phyloP scores from a whole-genome alignment of 2,797 vertebrate species.

The Acanthopagrus latus region DNA sequence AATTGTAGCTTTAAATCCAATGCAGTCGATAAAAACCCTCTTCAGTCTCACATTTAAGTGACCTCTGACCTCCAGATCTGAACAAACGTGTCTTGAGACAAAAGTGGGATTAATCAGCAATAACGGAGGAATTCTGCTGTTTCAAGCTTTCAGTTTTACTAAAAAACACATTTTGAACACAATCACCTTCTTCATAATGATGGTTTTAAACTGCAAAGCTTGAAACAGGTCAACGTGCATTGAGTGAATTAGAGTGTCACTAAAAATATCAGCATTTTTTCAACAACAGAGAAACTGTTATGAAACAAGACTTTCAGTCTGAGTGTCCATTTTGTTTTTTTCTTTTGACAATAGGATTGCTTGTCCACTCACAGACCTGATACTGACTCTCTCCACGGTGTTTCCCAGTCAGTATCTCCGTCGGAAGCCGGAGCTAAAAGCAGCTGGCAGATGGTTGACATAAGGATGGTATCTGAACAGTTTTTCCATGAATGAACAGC shows the following conservation, averaged over 20 bases:
- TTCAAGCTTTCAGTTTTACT: neutral
- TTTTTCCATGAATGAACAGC: slow-evolving; percentile 75
- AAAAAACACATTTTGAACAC: neutral
- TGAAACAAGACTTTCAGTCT: too few species aligned
- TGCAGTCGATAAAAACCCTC: too few species aligned
- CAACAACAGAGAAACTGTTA: too few species aligned
- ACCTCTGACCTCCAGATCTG: neutral
- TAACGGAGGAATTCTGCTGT: neutral
- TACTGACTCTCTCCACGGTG: neutral
- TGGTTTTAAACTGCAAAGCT: neutral
- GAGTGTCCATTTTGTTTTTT: too few species aligned
- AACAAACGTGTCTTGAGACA: neutral
- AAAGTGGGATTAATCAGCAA: neutral
- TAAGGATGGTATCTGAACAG: slow-evolving; percentile 7
- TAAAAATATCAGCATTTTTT: neutral
- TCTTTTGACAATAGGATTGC: neutral
- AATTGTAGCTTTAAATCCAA: too few species aligned
- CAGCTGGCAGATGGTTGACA: slow-evolving; percentile 25
- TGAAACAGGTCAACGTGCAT: neutral
- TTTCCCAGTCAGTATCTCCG: neutral
- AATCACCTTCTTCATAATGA: neutral
- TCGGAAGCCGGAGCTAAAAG: neutral
- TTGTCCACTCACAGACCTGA: neutral
- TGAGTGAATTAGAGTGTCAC: neutral
- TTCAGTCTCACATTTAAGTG: neutral